A percentile compares a stretch with the other conserved stretches of the same genome.
phyloP scores from a whole-genome alignment of 2,797 vertebrate species.

The Parotocinclus haroldoi region DNA sequence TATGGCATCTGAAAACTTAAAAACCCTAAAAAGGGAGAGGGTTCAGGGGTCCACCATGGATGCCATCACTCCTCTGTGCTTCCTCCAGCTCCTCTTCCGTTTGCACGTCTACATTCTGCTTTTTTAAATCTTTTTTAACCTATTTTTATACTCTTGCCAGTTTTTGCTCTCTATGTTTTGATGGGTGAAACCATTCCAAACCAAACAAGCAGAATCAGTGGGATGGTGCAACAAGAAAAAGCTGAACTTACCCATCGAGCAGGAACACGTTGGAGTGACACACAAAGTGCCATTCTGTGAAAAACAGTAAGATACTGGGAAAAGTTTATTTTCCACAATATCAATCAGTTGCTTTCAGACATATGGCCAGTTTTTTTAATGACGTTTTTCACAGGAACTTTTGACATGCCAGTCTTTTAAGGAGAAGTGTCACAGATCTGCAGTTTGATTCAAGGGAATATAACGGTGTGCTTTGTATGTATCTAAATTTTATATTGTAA shows the following conservation, averaged over 20 bases:
- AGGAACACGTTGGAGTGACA: constrained; percentile 15
- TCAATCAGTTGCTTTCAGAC: constrained; percentile 34
- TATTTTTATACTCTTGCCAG: constrained; percentile 77
- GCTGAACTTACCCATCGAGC: constrained; percentile 11
- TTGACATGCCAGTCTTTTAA: constrained; percentile 22
- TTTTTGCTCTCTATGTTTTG: constrained; percentile 66
- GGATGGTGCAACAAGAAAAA: constrained; percentile 14
- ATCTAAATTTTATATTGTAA: constrained; percentile 85
- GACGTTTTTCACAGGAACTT: constrained; percentile 18
- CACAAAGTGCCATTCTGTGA: constrained; percentile 12
- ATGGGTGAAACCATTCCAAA: constrained; percentile 81
- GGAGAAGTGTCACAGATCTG: constrained; percentile 40
- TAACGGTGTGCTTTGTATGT: constrained; percentile 62
- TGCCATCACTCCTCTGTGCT: constrained; percentile 36
- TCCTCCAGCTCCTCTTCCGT: constrained; percentile 33
- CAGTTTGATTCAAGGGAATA: constrained; percentile 53
- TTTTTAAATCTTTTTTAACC: constrained; percentile 56
- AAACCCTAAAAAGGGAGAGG: constrained; percentile 12
- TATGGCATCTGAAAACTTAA: constrained; percentile 8
- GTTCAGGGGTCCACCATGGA: constrained; percentile 40
- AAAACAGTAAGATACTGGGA: not conserved
- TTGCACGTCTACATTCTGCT: constrained; percentile 38
- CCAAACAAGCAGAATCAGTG: constrained; percentile 62
- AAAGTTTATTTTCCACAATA: not conserved
- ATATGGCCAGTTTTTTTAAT: constrained; percentile 45